Evolutionary conservation across 2,797 vertebrate genomes (phyloP).

Genomic region (Sebastes baramenuke): DNA sequence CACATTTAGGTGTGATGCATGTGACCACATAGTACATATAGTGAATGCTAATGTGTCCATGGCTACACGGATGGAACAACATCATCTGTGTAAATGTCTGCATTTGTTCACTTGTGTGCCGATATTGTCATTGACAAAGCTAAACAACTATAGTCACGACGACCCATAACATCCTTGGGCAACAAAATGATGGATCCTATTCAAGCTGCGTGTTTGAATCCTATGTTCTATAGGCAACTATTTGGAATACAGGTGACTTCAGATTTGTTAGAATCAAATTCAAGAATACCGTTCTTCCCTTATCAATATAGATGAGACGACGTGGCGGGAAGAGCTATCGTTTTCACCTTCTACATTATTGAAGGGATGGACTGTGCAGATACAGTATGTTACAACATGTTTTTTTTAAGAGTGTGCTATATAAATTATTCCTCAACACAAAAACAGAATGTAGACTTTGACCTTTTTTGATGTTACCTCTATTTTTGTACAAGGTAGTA

Average conservation of each 20-base stretch:
- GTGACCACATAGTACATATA: background rate
- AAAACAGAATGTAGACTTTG: slow-evolving; percentile 1
- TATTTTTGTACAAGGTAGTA: slow-evolving; percentile 46
- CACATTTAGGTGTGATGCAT: background rate
- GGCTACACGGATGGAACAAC: background rate
- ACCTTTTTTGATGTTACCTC: slow-evolving; percentile 5
- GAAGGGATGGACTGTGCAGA: slow-evolving; percentile 10
- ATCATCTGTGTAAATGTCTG: background rate
- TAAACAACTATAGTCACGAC: background rate
- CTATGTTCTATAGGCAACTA: background rate
- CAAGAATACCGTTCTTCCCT: background rate
- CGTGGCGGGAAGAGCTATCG: background rate
- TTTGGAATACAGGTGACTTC: background rate
- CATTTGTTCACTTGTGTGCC: background rate
- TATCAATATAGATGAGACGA: background rate
- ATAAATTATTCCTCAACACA: slow-evolving; percentile 3
- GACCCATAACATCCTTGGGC: background rate
- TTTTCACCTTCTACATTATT: background rate
- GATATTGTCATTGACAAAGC: background rate
- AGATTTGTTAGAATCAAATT: background rate
- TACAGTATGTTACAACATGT: background rate
- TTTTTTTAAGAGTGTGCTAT: background rate
- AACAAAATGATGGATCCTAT: background rate
- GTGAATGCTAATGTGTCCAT: background rate
- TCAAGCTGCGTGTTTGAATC: background rate